Base-by-base conservation (phyloP, 92 coral and sea anemone genomes). In the Zoanthus gigantus region DNA sequence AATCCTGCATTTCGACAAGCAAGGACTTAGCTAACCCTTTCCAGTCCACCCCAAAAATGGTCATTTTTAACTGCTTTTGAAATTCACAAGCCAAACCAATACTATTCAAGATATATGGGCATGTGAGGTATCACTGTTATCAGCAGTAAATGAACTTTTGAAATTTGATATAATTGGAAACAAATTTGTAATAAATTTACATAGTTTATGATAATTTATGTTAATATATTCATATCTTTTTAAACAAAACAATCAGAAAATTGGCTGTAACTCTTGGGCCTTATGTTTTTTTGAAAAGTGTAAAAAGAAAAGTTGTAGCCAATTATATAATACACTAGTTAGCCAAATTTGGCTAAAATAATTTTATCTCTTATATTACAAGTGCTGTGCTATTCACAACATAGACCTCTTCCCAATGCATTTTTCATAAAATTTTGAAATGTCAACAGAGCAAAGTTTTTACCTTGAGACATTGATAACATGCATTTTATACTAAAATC, bases 111-210 rank as follows among this genome's bases (percentile, higher is more conserved):
- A 76, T 76, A 47, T 9, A 15, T 45, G 61, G 50, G n/a, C 60
- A 76, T 50, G 31, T 76, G 79, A 76, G 63, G 79, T 50, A 76
- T 76, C 79, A 76, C 79, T 76, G 63, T 76, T n/a, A 76, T 76
- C 79, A 76, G 65, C 28, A 76, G 28, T 45, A 76, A 76, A 48
- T 48, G 63, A 76, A 18, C 63, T 76, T 47, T 50, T 12, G 45
- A 17, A 47, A 50, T 76, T 45, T 76, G 2, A 76, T 18, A 11
- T 73, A 47, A 7, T 47, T 76, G 34, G 16, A 18, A 4, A 76
- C 8, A 37, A 44, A 15, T 6, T 48, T 75, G 34, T 76, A 76
- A 47, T 46, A 44, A 47, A 76, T 76, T 48, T 7, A 3, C 42
- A 76, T 76, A 76, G 45, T 13, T 48, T 76, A 47, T 50, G 23